These are phyloP conservation scores for Drosophila asahinai DNA, from an alignment of 1,140 invertebrate genomes.

Conservation along the genomic window DNA sequence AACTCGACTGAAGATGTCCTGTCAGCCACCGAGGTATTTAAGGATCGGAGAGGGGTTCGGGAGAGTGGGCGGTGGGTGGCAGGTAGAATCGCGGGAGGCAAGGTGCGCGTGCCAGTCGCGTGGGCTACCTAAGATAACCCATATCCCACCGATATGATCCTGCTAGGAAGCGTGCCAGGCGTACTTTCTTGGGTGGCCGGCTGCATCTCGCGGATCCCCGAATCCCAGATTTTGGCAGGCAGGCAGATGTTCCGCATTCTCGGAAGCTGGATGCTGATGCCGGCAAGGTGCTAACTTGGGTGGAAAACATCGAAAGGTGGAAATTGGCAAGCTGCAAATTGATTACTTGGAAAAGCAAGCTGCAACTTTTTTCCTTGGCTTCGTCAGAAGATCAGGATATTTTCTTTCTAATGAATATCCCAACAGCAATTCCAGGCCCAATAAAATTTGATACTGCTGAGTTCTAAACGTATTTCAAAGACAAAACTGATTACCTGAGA, in stretches of 20 bases:
- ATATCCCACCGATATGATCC: constrained; percentile 39
- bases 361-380: constrained; percentile 49
- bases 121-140: constrained; percentile 57
- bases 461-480: not conserved
- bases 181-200: constrained; percentile 67
- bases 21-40: constrained; percentile 55
- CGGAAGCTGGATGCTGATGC: constrained; percentile 55
- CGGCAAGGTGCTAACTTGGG: constrained; percentile 54
- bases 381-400: constrained; percentile 1
- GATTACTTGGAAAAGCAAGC: constrained; percentile 67
- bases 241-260: constrained; percentile 71
- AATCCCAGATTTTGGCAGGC: constrained; percentile 48
- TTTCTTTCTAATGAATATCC: constrained; percentile 7
- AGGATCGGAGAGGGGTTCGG: constrained; percentile 30
- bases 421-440: not conserved
- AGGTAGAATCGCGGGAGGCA: constrained; percentile 27
- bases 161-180: constrained; percentile 69
- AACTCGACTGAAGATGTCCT: constrained; percentile 66
- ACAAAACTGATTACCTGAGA: not conserved
- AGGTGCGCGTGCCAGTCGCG: constrained; percentile 74
- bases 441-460: not conserved
- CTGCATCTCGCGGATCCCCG: constrained; percentile 42
- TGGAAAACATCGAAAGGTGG: constrained; percentile 68
- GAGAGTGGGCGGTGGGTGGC: constrained; percentile 29
- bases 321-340: constrained; percentile 66